Conservation (phyloP, 2,888 invertebrate species). For the Sisyra nigra region DNA sequence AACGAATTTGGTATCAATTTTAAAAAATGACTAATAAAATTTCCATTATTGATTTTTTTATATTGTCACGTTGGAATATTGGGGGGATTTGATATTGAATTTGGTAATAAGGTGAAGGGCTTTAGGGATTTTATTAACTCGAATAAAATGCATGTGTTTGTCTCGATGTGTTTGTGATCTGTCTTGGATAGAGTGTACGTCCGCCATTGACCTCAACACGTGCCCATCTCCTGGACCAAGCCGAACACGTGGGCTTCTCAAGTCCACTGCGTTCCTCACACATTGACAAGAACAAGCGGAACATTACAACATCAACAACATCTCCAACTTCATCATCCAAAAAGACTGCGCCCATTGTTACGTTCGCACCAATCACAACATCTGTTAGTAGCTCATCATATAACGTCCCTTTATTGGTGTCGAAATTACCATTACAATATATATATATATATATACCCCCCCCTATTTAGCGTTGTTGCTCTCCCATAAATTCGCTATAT, state of each 20-base stretch:
- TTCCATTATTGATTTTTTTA: too few species aligned
- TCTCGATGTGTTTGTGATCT: conserved; percentile 1
- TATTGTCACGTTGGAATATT: too few species aligned
- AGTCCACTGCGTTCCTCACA: conserved; percentile 1
- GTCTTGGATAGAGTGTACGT: conserved; percentile 4
- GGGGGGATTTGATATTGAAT: not conserved
- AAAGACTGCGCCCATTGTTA: conserved; percentile 3
- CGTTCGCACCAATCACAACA: conserved; percentile 4
- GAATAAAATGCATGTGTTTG: not conserved
- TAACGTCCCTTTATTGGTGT: too few species aligned
- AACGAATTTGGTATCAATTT: too few species aligned
- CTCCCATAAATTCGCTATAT: too few species aligned
- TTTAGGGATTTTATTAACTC: not conserved
- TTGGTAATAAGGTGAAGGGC: not conserved
- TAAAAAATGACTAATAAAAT: too few species aligned
- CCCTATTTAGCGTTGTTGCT: too few species aligned
- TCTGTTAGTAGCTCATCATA: conserved; percentile 1
- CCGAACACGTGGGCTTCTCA: conserved; percentile 6
- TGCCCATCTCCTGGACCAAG: conserved; percentile 3
- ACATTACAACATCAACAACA: conserved; percentile 1
- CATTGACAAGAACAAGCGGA: not conserved
- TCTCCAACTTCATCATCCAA: not conserved
- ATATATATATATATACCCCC: too few species aligned
- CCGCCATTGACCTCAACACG: not conserved
- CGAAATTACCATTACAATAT: too few species aligned